A percentile compares a stretch with the other conserved stretches of the same genome.
phyloP scores from a whole-genome alignment of 37 sponge, comb jelly and placozoan genomes.

The Mnemiopsis leidyi region DNA sequence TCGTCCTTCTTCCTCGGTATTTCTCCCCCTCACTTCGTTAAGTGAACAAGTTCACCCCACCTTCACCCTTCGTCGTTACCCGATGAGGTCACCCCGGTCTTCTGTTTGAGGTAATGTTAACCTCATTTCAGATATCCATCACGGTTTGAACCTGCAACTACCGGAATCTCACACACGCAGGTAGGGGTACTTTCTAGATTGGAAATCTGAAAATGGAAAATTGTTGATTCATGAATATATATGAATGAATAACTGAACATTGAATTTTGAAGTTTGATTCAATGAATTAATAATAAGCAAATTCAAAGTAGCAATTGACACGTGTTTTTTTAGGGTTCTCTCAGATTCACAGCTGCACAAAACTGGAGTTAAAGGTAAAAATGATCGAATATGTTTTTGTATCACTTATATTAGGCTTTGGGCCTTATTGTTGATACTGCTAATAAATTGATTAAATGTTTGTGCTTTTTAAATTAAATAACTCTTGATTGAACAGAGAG shows the following conservation, averaged over 20 bases:
- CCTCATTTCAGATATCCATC: constrained; percentile 23
- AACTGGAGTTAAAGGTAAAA: background rate
- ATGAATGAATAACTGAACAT: too few species aligned
- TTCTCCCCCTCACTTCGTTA: background rate
- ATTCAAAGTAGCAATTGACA: too few species aligned
- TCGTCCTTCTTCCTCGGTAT: background rate
- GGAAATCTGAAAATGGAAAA: too few species aligned
- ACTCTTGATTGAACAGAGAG: too few species aligned
- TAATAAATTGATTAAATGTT: too few species aligned
- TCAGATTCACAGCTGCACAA: constrained; percentile 60
- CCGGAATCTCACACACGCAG: constrained; percentile 43
- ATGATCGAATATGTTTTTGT: background rate
- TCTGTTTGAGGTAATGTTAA: background rate
- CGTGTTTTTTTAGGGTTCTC: constrained; percentile 35
- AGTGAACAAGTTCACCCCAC: background rate
- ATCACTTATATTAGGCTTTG: too few species aligned
- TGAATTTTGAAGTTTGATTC: too few species aligned
- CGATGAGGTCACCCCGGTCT: background rate
- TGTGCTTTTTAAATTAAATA: too few species aligned
- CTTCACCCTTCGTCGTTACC: background rate
- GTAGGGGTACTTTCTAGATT: too few species aligned
- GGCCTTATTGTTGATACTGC: too few species aligned
- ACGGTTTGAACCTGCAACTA: constrained; percentile 34
- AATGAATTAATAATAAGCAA: too few species aligned
- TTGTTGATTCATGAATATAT: too few species aligned